Evolutionary conservation across 2,113 vertebrate genomes (phyloP).

Genomic region (Mobula hypostoma): DNA sequence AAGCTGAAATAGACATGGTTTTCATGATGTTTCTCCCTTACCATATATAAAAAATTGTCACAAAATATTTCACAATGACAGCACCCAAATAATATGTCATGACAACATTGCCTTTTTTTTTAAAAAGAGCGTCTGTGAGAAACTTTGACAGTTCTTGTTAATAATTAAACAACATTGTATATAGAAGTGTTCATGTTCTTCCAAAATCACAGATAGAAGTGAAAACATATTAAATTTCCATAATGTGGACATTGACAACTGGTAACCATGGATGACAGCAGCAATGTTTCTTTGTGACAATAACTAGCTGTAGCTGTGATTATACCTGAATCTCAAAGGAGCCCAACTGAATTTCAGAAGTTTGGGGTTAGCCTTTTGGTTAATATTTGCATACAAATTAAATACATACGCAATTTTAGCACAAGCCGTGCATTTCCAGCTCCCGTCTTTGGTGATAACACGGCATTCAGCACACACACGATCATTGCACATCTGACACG

Average conservation of each 20-base stretch:
- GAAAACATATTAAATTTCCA: background rate
- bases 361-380: background rate
- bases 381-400: background rate
- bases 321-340: background rate
- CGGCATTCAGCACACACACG: conserved; percentile 75
- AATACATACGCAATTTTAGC: conserved; percentile 81
- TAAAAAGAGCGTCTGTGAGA: background rate
- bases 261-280: background rate
- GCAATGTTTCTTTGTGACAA: background rate
- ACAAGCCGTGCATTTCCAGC: conserved; percentile 79
- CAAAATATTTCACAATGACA: background rate
- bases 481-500: conserved; percentile 68
- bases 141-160: background rate
- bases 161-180: background rate
- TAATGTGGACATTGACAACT: background rate
- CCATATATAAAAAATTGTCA: background rate
- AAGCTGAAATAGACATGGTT: background rate
- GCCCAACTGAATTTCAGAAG: background rate
- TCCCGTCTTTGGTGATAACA: conserved; percentile 46
- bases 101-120: background rate
- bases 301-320: background rate
- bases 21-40: background rate
- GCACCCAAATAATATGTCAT: background rate
- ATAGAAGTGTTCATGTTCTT: background rate
- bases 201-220: background rate